These are phyloP conservation scores for Chaetogeoica ovagalla DNA, from an alignment of 2,888 invertebrate genomes.

Conservation along the genomic window DNA sequence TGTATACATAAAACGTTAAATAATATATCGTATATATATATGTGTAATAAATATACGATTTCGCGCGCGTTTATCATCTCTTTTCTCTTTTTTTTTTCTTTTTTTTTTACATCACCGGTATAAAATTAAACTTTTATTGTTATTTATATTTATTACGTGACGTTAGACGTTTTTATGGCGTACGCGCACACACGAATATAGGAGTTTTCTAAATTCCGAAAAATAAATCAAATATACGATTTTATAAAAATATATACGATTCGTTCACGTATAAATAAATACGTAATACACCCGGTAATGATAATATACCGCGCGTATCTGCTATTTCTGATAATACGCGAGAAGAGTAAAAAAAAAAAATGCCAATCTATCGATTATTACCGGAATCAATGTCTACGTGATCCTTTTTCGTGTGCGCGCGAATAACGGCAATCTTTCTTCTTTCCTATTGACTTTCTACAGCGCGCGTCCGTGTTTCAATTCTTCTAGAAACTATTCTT, in stretches of 20 bases:
- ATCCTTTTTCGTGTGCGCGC: too few species aligned
- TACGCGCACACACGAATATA: not conserved
- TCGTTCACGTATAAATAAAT: slow-evolving; percentile 15
- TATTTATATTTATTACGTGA: slow-evolving; percentile 46
- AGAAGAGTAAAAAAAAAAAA: too few species aligned
- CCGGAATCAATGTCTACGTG: too few species aligned
- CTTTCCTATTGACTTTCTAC: too few species aligned
- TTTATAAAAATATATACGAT: slow-evolving; percentile 28
- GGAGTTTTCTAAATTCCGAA: slow-evolving; percentile 32
- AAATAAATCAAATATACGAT: slow-evolving; percentile 37
- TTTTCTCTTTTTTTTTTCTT: not conserved
- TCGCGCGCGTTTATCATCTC: slow-evolving; percentile 18
- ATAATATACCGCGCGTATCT: not conserved
- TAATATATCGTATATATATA: not conserved
- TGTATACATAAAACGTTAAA: too few species aligned
- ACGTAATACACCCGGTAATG: not conserved
- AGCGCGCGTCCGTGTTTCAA: too few species aligned
- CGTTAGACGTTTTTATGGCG: slow-evolving; percentile 39
- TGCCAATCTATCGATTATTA: too few species aligned
- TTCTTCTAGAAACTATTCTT: too few species aligned
- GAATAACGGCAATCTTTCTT: too few species aligned
- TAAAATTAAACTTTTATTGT: slow-evolving; percentile 47
- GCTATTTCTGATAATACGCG: too few species aligned
- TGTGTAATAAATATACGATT: not conserved
- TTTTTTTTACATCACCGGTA: slow-evolving; percentile 26